Evolutionary conservation across 2,797 vertebrate species (phyloP).

Genomic region (Rallus crepitans): DNA sequence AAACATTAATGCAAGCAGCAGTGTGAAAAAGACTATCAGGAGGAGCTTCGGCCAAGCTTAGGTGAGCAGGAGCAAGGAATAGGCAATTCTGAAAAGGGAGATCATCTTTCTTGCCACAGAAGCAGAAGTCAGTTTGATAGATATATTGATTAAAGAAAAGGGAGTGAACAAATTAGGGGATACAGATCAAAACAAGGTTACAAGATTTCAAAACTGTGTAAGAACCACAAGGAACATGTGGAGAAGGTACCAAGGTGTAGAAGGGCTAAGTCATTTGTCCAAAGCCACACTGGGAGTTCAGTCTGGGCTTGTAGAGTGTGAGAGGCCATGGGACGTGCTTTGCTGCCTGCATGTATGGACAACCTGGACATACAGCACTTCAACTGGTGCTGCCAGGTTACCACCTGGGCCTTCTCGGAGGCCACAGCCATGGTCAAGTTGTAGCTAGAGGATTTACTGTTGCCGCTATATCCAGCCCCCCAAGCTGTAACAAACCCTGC

Average conservation of each 20-base stretch:
- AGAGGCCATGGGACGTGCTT: not conserved
- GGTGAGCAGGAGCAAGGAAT: not conserved
- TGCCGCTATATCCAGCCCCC: not conserved
- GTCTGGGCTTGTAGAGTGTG: not conserved
- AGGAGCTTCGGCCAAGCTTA: not conserved
- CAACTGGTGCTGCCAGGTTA: not conserved
- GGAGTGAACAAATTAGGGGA: not conserved
- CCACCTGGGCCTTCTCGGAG: not conserved
- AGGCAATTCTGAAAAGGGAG: not conserved
- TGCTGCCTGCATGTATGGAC: rapidly evolving
- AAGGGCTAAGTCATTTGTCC: not conserved
- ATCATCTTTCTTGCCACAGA: not conserved
- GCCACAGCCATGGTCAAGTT: not conserved
- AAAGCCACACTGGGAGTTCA: not conserved
- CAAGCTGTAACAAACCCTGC: not conserved
- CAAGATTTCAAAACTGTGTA: not conserved
- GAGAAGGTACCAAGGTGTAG: not conserved
- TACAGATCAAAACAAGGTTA: not conserved
- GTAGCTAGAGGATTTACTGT: not conserved
- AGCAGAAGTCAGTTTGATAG: not conserved
- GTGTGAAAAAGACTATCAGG: not conserved
- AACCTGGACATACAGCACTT: rapidly evolving
- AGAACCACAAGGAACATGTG: not conserved
- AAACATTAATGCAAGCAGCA: not conserved
- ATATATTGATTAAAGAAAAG: not conserved